phyloP scores from a whole-genome alignment of 2,113 vertebrate species.

The Istiophorus platypterus region DNA sequence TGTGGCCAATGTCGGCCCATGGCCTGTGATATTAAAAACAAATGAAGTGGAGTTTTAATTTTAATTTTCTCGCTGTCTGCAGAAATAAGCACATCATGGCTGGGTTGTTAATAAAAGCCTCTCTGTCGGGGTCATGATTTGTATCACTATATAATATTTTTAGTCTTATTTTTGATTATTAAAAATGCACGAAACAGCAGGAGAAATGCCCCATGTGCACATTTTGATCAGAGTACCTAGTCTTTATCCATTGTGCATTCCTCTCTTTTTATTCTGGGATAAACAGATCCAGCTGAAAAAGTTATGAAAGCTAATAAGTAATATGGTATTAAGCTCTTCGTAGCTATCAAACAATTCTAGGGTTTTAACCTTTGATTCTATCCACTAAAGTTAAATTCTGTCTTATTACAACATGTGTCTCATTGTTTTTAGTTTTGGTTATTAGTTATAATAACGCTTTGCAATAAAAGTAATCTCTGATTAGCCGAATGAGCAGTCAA shows the following conservation, averaged over 20 bases:
- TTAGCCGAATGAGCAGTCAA: neutral
- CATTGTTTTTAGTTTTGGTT: neutral
- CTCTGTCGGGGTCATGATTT: conserved; percentile 23
- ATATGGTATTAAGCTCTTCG: neutral
- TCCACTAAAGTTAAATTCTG: neutral
- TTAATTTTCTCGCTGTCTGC: conserved; percentile 13
- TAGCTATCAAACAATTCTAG: neutral
- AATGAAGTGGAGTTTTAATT: conserved; percentile 46
- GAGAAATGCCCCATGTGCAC: neutral
- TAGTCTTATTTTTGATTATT: conserved; percentile 40
- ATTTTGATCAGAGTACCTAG: conserved; percentile 15
- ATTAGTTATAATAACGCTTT: neutral
- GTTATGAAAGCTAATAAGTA: neutral
- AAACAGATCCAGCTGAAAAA: conserved; percentile 28
- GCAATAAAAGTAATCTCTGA: neutral
- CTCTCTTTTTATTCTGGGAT: conserved; percentile 26
- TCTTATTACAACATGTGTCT: neutral
- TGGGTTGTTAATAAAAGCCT: conserved; percentile 41
- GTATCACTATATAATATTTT: conserved; percentile 32
- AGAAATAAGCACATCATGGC: conserved; percentile 25
- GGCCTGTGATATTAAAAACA: conserved; percentile 56
- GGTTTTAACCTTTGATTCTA: conserved; percentile 1
- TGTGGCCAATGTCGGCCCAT: conserved; percentile 19
- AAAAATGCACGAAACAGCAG: conserved; percentile 6
- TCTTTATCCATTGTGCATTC: neutral